Conservation (phyloP, 2,888 invertebrate genomes). For the Apamea monoglypha region DNA sequence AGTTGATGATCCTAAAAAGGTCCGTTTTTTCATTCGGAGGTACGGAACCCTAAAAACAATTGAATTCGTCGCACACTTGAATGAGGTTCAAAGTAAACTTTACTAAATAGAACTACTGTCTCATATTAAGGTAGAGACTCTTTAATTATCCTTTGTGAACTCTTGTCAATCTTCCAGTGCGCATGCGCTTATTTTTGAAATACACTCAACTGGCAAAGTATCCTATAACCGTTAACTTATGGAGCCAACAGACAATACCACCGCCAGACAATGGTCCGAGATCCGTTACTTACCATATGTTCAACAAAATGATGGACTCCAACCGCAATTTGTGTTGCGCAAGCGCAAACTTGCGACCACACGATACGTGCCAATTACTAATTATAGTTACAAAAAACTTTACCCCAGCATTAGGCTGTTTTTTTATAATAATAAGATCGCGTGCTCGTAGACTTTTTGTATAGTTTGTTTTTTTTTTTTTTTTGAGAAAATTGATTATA, state of each 20-base stretch:
- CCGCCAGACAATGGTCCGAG: conserved; percentile 31
- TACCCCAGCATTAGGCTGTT: conserved; percentile 64
- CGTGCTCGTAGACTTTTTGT: conserved; percentile 56
- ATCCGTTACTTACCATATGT: conserved; percentile 65
- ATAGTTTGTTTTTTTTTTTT: conserved; percentile 10
- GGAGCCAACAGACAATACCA: conserved; percentile 26
- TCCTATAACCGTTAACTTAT: conserved; percentile 6
- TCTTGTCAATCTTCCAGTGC: neutral
- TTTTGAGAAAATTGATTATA: conserved; percentile 50
- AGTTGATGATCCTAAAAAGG: no score
- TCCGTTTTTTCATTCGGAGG: no score
- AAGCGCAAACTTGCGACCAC: conserved; percentile 73
- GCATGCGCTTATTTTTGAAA: neutral
- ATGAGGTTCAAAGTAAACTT: neutral
- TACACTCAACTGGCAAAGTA: neutral
- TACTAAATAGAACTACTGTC: neutral
- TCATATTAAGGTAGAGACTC: neutral
- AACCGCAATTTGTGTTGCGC: conserved; percentile 67
- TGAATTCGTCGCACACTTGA: neutral
- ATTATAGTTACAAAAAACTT: conserved; percentile 78
- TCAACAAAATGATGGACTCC: conserved; percentile 44
- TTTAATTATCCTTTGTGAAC: neutral
- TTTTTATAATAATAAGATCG: conserved; percentile 66
- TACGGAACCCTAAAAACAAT: neutral
- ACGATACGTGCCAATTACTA: conserved; percentile 85